Evolutionary conservation across 2,113 vertebrate genomes (phyloP), one percentile per base, ranked within the genome.

Genomic region (Chionis minor): DNA sequence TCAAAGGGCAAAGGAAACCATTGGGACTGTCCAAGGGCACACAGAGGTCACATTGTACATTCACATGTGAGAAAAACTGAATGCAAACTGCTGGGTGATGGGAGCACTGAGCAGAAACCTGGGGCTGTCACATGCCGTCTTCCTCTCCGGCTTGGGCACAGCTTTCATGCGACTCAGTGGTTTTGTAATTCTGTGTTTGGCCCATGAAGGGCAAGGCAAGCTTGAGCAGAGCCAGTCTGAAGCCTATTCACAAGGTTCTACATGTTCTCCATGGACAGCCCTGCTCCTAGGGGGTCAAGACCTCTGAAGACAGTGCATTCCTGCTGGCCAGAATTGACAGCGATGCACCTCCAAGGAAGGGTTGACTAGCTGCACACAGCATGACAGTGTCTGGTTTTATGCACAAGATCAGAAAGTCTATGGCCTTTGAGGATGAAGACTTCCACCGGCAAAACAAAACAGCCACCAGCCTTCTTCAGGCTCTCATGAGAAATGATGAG

Each of bases 41-140:
- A 1, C 1, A 1, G 65, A 65, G 40, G 80, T 82, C 71, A 74
- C 1, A 0, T 2, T 38, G 17, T 3, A 6, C 12, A 2, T 63
- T 26, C 18, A 14, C 14, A 3, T 3, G 2, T 18, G 5, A 17
- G 38, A 61, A 42, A 42, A 92, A 24, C 13, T 22, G 28, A 40
- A 78, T 4, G 16, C 21, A 35, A 71, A 52, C 33, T 38, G 9
- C n/a, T 44, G 49, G 49, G 19, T 42, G 56, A 13, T 16, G 35
- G 20, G 27, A 77, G 10, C 47, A 14, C 12, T 5, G 17, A 78
- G 45, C 59, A 72, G 65, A 61, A 75, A 40, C 9, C 45, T 33
- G 32, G 12, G 24, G 56, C 16, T 65, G 32, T 32, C 77, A 73
- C 38, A 6, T 32, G 79, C 19, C 67, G 49, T 14, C 22, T 42